These are phyloP conservation scores for Mastigias papua DNA, from an alignment of 30 jellyfish, hydroid and myxozoan genomes.

Conservation along the genomic window DNA sequence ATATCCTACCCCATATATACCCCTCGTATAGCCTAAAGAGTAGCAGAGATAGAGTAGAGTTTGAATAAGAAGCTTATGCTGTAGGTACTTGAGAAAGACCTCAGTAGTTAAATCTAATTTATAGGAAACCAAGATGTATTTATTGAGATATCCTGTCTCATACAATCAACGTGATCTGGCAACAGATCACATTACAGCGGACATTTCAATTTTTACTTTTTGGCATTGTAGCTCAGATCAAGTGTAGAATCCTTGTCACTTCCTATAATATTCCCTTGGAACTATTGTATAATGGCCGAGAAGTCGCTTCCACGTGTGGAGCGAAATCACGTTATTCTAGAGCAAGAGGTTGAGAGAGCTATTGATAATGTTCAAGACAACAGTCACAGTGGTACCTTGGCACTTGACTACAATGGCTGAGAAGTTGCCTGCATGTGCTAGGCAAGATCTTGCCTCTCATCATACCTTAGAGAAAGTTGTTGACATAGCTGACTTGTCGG, in stretches of 20 bases:
- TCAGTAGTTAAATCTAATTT: too few species aligned
- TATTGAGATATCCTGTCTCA: too few species aligned
- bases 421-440: background rate
- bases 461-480: background rate
- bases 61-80: too few species aligned
- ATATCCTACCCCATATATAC: too few species aligned
- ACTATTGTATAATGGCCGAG: background rate
- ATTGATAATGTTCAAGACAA: background rate
- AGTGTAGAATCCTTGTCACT: background rate
- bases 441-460: background rate
- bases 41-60: too few species aligned
- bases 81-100: too few species aligned
- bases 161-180: too few species aligned
- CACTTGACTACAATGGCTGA: background rate
- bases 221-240: slow-evolving; percentile 8
- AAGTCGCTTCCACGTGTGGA: background rate
- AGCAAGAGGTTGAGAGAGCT: background rate
- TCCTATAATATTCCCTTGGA: background rate
- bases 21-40: too few species aligned
- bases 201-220: too few species aligned
- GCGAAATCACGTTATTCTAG: background rate
- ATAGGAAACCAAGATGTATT: too few species aligned
- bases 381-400: background rate
- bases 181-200: too few species aligned
- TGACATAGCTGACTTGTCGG: too few species aligned